Conservation (phyloP, 2,797 vertebrate species). For the Microchirus variegatus region DNA sequence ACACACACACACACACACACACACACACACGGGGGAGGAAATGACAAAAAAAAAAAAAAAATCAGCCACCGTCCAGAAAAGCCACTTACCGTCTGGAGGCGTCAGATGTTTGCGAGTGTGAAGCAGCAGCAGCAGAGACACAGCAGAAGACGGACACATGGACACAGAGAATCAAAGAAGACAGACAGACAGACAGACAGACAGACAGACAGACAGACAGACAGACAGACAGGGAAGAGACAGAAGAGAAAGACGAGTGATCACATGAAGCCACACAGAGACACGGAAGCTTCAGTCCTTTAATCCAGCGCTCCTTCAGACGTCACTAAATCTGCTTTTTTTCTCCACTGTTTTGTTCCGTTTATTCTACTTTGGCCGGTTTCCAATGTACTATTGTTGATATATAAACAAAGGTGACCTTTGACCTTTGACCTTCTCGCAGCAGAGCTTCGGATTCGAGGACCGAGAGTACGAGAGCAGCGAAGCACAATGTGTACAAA, state of each 20-base stretch:
- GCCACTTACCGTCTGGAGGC: conserved; percentile 84
- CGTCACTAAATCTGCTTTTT: neutral
- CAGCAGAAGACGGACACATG: conserved; percentile 73
- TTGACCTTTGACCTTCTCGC: neutral
- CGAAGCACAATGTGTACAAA: conserved; percentile 17
- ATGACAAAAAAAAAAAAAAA: conserved; percentile 36
- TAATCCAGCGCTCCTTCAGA: neutral
- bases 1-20: conserved; percentile 8
- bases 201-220: conserved; percentile 38
- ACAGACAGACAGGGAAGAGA: conserved; percentile 36
- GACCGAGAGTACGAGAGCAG: conserved; percentile 33
- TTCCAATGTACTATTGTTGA: too few relatives aligned
- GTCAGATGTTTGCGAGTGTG: conserved; percentile 72
- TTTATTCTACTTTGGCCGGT: too few relatives aligned
- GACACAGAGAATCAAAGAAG: conserved; percentile 28
- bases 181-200: conserved; percentile 40
- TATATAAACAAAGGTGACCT: too few relatives aligned
- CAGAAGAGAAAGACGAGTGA: conserved; percentile 59
- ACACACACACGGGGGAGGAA: conserved; percentile 4
- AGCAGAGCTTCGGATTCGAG: conserved; percentile 1
- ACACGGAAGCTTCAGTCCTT: conserved; percentile 50
- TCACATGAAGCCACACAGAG: conserved; percentile 47
- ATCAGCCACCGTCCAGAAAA: conserved; percentile 71
- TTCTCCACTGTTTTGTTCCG: neutral
- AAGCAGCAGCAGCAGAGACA: conserved; percentile 80